Conservation (phyloP, 2,113 vertebrate genomes). For the Phalacrocorax brasilianus region DNA sequence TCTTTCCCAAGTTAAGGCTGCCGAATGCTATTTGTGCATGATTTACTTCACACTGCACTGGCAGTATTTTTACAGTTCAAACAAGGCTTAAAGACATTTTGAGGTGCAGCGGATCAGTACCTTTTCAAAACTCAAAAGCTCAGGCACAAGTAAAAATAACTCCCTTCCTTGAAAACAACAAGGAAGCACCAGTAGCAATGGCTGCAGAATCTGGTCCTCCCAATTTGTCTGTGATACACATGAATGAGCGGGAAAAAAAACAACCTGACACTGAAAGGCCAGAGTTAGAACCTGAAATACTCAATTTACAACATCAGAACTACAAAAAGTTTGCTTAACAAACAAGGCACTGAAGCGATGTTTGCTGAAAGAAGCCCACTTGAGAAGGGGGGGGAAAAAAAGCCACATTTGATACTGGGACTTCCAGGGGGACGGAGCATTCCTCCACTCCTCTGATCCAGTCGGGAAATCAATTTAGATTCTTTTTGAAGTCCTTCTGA, state of each 20-base stretch:
- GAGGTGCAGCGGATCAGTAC: neutral
- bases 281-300: neutral
- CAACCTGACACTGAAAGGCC: neutral
- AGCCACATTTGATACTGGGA: too few relatives aligned
- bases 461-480: neutral
- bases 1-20: neutral
- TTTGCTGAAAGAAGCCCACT: neutral
- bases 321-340: neutral
- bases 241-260: neutral
- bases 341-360: neutral
- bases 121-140: neutral
- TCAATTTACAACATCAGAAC: neutral
- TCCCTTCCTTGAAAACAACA: neutral
- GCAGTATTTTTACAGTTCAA: neutral
- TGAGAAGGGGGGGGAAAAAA: neutral
- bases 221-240: neutral
- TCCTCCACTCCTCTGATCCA: neutral
- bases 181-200: neutral
- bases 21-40: neutral
- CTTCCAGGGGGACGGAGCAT: neutral
- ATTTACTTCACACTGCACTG: neutral
- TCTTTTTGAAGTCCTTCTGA: neutral
- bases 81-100: neutral
- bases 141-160: neutral
- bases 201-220: neutral